Base-by-base conservation (phyloP, 2,888 invertebrate species). In the Drosophila paucipuncta region DNA sequence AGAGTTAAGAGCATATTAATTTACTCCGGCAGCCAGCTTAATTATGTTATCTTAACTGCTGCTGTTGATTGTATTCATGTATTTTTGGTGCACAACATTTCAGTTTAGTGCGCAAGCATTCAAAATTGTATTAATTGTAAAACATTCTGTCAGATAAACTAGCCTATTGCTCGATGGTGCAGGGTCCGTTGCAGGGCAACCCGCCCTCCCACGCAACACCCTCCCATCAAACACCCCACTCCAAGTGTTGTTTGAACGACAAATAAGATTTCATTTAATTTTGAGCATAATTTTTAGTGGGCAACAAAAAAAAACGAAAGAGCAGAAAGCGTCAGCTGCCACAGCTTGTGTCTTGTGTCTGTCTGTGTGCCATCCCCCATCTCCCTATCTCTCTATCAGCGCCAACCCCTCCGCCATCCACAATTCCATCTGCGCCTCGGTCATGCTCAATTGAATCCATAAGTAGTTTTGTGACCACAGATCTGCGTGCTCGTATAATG, bases 371-470 rank as follows among this genome's bases (percentile, higher is more conserved):
- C 47, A 25, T 25, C 47, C 13, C 47, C 39, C 50, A 49, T 64
- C 53, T 37, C 41, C 58, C 50, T 62, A 54, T 37, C 47, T 31
- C 18, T 50, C 31, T 11, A n/a, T 55, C 47, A 18, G 6, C 37
- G 30, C 47, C n/a, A 10, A 33, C n/a, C 49, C 31, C 30, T 25
- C 50, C 22, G 31, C 58, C n/a, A 58, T 47, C 43, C 41, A 47
- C 57, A 41, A 31, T 25, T 67, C 52, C 66, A 59, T 58, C 68
- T 67, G 73, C 43, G 79, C 33, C 35, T 60, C 58, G 78, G 85
- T 83, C 81, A 85, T 83, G 89, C 87, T 85, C 89, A 87, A 87
- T 87, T 87, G 86, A 87, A 87, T 89, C 86, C 86, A 84, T 87
- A 86, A 87, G 86, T 87, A 84, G 89, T 87, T 25, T 89, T 89